Conservation (phyloP, 2,888 invertebrate species). For the Leucophenga maculata region DNA sequence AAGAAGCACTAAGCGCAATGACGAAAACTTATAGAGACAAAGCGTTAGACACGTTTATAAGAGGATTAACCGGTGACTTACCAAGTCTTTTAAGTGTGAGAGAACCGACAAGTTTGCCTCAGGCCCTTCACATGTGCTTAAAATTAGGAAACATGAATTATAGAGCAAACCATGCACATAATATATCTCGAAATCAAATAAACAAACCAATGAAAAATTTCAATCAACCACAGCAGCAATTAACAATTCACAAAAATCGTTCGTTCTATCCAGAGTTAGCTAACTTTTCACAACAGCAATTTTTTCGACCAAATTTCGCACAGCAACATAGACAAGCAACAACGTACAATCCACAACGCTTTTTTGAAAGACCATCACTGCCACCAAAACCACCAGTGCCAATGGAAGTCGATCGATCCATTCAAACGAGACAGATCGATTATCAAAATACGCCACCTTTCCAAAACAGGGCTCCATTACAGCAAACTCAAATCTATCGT, state of each 20-base stretch:
- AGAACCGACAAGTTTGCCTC: not conserved
- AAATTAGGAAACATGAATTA: not conserved
- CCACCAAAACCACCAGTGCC: not conserved
- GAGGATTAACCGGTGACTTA: not conserved
- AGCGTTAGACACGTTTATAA: slow-evolving; percentile 14
- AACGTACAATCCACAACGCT: no score
- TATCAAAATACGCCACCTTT: slow-evolving; percentile 12
- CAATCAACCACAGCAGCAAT: no score
- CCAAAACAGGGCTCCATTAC: not conserved
- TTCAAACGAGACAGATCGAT: not conserved
- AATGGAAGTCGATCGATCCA: no score
- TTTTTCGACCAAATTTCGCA: not conserved
- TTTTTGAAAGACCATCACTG: not conserved
- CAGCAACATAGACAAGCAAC: not conserved
- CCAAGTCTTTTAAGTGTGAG: no score
- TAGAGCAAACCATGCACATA: no score
- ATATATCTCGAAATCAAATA: no score
- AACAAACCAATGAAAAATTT: no score
- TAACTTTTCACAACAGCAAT: not conserved
- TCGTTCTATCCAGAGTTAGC: no score
- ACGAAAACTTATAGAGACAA: slow-evolving; percentile 1
- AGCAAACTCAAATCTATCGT: not conserved
- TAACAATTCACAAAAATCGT: no score
- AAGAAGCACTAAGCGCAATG: not conserved
- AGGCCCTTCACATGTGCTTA: not conserved